Evolutionary conservation across 2,797 vertebrate species (phyloP), one percentile per base, ranked within the genome.

Genomic region (Enteromius afrohamiltoni): DNA sequence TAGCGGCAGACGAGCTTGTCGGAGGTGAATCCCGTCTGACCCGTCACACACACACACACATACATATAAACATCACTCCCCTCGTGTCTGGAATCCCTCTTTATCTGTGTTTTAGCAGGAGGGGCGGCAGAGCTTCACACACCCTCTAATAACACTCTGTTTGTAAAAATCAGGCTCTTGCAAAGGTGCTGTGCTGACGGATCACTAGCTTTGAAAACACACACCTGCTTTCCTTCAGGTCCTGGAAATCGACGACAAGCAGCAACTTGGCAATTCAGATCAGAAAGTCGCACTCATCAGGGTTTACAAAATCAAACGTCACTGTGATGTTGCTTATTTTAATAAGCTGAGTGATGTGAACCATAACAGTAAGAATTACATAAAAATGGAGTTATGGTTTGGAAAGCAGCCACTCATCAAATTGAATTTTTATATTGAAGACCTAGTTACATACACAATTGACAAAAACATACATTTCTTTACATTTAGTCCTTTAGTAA

Each of bases 171-270:
- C 88, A 88, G 90, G 88, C 86, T 90, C 81, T 91, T 92, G 92
- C 79, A 89, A 93, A 94, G 92, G 89, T 90, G 86, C 88, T 92
- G 80, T 31, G 69, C 51, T 85, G 85, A 97, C 96, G 95, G 96
- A 97, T 97, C 96, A 95, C 95, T 93, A 92, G 92, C 91, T 92
- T 93, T 89, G 91, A 96, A 95, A 91, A 91, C 91, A 94, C 94
- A 92, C 97, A 97, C 97, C 96, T 98, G 97, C 95, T 93, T 96
- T 95, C 92, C 95, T 96, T 97, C 96, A 96, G 34, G 84, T 51
- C 31, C 51, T 74, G 65, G 51, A 76, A 23, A 26, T 29, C 31
- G 51, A 45, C 4, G n/a, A 68, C 42, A 40, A 16, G 40, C 53
- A 3, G 51, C n/a, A 21, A 17, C 26, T 51, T 19, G 16, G 1